Percentiles rank a stretch among this genome's conserved stretches.
These are phyloP conservation scores for Drosophila kanapiae DNA, from an alignment of 1,140 invertebrate species.

Conservation along the genomic window DNA sequence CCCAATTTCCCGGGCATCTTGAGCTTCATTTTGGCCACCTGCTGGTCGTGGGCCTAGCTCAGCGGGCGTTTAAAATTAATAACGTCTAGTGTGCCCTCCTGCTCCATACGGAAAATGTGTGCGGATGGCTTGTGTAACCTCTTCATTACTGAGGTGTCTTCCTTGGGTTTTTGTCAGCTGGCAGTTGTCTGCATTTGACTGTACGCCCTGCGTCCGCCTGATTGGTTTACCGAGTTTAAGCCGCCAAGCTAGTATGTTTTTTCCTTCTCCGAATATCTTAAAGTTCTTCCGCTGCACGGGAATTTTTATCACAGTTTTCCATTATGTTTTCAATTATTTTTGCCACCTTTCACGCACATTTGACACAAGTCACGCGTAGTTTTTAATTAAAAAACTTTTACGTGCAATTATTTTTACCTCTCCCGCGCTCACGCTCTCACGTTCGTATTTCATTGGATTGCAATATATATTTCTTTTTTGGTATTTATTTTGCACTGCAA, in stretches of 20 bases:
- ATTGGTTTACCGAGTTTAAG: slow-evolving; percentile 33
- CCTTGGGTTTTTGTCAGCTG: slow-evolving; percentile 13
- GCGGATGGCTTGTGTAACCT: slow-evolving; percentile 26
- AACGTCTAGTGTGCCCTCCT: slow-evolving; percentile 58
- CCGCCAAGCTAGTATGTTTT: slow-evolving; percentile 9
- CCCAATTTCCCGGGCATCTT: not conserved
- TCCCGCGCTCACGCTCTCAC: slow-evolving; percentile 18
- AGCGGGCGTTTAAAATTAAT: slow-evolving; percentile 82
- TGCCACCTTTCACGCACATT: slow-evolving; percentile 65
- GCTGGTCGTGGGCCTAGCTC: slow-evolving; percentile 59
- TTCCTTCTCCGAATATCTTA: not conserved
- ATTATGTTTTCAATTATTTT: slow-evolving; percentile 44
- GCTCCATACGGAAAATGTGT: slow-evolving; percentile 40
- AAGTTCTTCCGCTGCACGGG: slow-evolving; percentile 18
- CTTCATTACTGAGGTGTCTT: slow-evolving; percentile 24
- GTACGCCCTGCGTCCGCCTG: not conserved
- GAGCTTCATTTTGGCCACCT: slow-evolving; percentile 55
- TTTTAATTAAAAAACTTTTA: slow-evolving; percentile 83
- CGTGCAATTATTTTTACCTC: slow-evolving; percentile 72
- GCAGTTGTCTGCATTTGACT: slow-evolving; percentile 23
- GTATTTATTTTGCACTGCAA: slow-evolving; percentile 38
- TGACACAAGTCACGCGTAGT: slow-evolving; percentile 72
- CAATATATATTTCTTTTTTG: slow-evolving; percentile 50
- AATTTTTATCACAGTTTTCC: slow-evolving; percentile 55
- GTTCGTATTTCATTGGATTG: slow-evolving; percentile 41